Conservation (phyloP, 1,140 invertebrate genomes). For the Popillia japonica region DNA sequence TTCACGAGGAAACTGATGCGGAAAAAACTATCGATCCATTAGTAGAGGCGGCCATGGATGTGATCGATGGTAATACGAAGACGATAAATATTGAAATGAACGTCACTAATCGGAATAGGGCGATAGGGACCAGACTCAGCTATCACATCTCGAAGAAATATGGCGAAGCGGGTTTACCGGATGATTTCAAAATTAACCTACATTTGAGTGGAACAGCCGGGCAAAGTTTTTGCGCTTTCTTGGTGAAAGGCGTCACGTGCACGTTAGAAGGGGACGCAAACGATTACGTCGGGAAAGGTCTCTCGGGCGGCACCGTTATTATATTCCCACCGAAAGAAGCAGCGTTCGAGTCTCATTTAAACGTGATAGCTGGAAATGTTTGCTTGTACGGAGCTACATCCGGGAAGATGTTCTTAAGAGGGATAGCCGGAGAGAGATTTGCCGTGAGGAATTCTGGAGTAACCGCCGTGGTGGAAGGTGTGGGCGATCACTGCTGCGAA, state of each 20-base stretch:
- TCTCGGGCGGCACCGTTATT: conserved; percentile 96
- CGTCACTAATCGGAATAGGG: conserved; percentile 90
- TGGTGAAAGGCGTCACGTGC: conserved; percentile 88
- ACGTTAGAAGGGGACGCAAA: conserved; percentile 97
- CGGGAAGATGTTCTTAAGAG: conserved; percentile 93
- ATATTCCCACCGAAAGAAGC: conserved; percentile 93
- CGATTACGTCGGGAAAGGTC: conserved; percentile 95
- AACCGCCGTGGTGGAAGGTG: conserved; percentile 88
- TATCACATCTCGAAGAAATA: conserved; percentile 94
- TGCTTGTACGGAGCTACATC: conserved; percentile 97
- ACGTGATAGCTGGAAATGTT: conserved; percentile 98
- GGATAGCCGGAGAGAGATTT: conserved; percentile 97
- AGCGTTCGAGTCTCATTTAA: conserved; percentile 86
- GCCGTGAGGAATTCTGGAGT: conserved; percentile 98
- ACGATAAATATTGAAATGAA: conserved; percentile 78
- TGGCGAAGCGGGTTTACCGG: conserved; percentile 87
- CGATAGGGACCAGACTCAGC: conserved; percentile 92
- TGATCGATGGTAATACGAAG: conserved; percentile 77
- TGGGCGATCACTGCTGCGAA: conserved; percentile 99
- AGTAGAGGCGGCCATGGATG: conserved; percentile 77
- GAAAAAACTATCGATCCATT: conserved; percentile 88
- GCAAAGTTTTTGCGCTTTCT: conserved; percentile 98
- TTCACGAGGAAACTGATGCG: conserved; percentile 82
- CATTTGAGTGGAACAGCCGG: conserved; percentile 91
- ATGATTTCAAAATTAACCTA: conserved; percentile 83